phyloP scores from a whole-genome alignment of 2,113 vertebrate genomes.

The Amazona guildingii region DNA sequence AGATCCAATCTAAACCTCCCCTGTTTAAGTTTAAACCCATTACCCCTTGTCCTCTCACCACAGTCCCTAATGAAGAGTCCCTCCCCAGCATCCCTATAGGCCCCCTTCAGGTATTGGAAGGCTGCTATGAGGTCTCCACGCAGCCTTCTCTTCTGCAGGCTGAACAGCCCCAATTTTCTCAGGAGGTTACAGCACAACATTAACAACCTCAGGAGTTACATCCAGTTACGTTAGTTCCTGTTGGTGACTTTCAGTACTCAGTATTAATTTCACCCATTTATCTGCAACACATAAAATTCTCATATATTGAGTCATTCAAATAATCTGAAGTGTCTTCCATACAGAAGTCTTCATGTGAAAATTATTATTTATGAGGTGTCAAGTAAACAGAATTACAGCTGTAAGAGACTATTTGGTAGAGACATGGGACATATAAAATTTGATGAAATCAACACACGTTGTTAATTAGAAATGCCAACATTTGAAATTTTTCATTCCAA shows the following conservation, averaged over 20 bases:
- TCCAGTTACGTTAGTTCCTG: neutral
- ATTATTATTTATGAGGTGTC: constrained; percentile 40
- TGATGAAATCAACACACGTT: neutral
- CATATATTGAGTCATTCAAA: neutral
- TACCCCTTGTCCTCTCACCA: no score
- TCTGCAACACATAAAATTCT: neutral
- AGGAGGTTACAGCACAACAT: neutral
- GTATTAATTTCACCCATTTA: neutral
- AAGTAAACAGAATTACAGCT: neutral
- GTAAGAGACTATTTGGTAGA: neutral
- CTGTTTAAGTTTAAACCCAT: no score
- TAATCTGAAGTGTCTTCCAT: neutral
- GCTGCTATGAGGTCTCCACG: no score
- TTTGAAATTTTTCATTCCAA: constrained; percentile 26
- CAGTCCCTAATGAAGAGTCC: no score
- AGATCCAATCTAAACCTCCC: no score
- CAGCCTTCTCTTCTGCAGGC: no score
- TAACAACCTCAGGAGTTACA: neutral
- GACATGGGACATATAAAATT: neutral
- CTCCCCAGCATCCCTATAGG: no score
- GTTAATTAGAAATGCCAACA: constrained; percentile 20
- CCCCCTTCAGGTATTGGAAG: no score
- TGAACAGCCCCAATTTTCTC: no score
- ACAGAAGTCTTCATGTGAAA: constrained; percentile 10
- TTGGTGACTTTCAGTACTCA: neutral